phyloP scores from a whole-genome alignment of 2,888 invertebrate genomes.

The Chrysotoxum bicinctum region DNA sequence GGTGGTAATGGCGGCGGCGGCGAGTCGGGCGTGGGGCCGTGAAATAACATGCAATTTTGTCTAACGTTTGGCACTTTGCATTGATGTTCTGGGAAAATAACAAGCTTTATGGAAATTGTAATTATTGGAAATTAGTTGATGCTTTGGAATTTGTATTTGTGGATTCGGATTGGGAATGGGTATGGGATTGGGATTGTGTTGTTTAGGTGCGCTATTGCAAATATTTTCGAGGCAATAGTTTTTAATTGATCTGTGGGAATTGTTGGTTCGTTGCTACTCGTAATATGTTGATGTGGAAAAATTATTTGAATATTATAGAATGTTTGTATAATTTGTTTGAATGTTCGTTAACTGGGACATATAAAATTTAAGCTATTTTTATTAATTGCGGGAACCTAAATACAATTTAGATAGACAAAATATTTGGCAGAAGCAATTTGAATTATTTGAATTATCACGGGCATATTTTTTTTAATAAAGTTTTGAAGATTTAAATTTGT shows the following conservation, averaged over 20 bases:
- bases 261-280: conserved; percentile 47
- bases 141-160: conserved; percentile 48
- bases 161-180: neutral
- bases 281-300: conserved; percentile 59
- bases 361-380: conserved; percentile 2
- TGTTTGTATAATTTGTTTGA: neutral
- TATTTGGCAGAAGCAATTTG: too few species aligned
- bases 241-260: conserved; percentile 47
- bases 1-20: conserved; percentile 9
- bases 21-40: conserved; percentile 2
- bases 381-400: neutral
- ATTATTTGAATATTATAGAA: conserved; percentile 1
- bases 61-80: conserved; percentile 63
- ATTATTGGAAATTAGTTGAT: conserved; percentile 59
- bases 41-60: conserved; percentile 51
- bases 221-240: conserved; percentile 46
- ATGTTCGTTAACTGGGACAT: neutral
- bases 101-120: conserved; percentile 59
- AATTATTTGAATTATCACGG: too few species aligned
- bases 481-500: too few species aligned
- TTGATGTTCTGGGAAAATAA: conserved; percentile 44
- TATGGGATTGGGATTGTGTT: neutral
- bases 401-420: neutral
- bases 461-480: too few species aligned
- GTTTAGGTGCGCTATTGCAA: conserved; percentile 30